phyloP scores from a whole-genome alignment of 2,797 vertebrate species.

The Diceros bicornis region DNA sequence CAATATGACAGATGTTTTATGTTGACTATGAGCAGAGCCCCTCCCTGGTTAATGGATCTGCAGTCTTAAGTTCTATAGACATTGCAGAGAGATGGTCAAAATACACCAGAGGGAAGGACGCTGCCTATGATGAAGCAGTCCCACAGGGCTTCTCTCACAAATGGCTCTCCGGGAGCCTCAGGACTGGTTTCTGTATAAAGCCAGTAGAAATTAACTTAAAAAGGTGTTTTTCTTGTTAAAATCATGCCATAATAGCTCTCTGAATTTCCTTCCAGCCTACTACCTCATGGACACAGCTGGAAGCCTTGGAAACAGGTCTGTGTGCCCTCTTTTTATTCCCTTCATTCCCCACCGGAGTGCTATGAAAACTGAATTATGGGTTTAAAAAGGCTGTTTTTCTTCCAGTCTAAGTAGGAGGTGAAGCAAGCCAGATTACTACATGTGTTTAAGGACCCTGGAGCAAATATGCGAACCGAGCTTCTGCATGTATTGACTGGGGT shows the following conservation, averaged over 20 bases:
- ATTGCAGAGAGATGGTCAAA: background rate
- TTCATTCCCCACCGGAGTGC: background rate
- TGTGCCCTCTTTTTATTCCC: background rate
- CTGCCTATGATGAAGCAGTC: background rate
- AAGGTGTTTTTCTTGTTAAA: slow-evolving; percentile 44
- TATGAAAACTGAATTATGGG: background rate
- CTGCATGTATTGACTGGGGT: fast-evolving
- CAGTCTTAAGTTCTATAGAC: background rate
- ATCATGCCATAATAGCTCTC: background rate
- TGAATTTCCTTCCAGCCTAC: background rate
- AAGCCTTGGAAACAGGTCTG: background rate
- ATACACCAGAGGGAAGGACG: background rate
- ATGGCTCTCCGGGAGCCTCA: background rate
- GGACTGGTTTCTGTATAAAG: background rate
- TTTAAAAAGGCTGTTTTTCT: background rate
- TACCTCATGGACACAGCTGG: background rate
- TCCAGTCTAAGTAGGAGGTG: background rate
- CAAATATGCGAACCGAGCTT: background rate
- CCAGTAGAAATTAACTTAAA: slow-evolving; percentile 29
- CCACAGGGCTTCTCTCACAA: background rate
- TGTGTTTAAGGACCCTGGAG: background rate
- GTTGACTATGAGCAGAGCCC: background rate
- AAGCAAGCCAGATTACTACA: background rate
- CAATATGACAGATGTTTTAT: background rate
- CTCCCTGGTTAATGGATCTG: background rate